These are phyloP conservation scores for Gambusia affinis DNA, from an alignment of 2,113 vertebrate species.

Conservation along the genomic window DNA sequence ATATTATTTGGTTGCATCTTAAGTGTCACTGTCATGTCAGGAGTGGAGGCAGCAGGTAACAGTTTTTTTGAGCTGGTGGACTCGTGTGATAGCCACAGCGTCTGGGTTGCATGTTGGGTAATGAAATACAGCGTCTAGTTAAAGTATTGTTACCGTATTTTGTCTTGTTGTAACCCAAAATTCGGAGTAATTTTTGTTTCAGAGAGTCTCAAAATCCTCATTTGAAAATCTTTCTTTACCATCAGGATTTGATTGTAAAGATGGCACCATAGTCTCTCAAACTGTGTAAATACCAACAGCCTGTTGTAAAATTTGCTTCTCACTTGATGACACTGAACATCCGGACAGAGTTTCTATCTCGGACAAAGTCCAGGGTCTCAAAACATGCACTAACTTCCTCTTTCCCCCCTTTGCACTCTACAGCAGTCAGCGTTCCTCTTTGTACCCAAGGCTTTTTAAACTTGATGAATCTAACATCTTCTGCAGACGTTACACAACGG, in stretches of 20 bases:
- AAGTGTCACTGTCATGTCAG: neutral
- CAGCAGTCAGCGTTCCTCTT: neutral
- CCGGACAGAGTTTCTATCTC: neutral
- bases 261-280: no score
- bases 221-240: no score
- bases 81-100: no score
- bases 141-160: no score
- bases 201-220: no score
- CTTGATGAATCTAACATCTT: neutral
- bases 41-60: neutral
- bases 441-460: neutral
- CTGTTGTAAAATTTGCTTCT: neutral
- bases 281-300: no score
- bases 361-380: neutral
- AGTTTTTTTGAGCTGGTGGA: no score
- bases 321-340: neutral
- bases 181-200: no score
- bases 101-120: no score
- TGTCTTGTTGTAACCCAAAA: no score
- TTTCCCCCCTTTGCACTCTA: neutral
- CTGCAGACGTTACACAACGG: neutral
- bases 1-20: neutral
- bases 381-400: neutral
- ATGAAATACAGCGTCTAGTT: no score
- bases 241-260: no score